phyloP scores from a whole-genome alignment of 1,140 invertebrate genomes.

The Drosophila malerkotliana region DNA sequence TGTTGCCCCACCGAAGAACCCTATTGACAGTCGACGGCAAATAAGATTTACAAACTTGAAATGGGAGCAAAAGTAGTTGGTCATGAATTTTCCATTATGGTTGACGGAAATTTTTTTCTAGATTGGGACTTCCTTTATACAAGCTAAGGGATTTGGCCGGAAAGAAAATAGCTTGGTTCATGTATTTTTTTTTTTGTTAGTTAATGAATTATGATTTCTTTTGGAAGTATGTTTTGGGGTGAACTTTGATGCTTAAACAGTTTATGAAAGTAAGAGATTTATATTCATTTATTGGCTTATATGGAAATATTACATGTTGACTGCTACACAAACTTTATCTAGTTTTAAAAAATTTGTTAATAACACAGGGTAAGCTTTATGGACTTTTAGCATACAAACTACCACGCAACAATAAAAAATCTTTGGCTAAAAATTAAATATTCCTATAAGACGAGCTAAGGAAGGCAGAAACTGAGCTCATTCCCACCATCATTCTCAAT shows the following conservation, averaged over 20 bases:
- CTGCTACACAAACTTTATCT: no score
- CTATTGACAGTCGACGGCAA: slow-evolving; percentile 56
- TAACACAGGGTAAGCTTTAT: no score
- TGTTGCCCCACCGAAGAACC: slow-evolving; percentile 41
- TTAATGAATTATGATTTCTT: background rate
- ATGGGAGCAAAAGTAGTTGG: slow-evolving; percentile 28
- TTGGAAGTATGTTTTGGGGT: background rate
- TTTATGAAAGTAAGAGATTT: no score
- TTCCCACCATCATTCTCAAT: slow-evolving; percentile 23
- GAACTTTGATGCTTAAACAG: no score
- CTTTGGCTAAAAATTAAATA: background rate
- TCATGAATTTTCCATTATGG: slow-evolving; percentile 60
- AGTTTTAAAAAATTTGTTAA: no score
- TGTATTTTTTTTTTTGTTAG: background rate
- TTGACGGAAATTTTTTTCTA: slow-evolving; percentile 42
- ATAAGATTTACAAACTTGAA: slow-evolving; percentile 62
- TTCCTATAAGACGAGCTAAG: background rate
- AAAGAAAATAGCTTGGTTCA: background rate
- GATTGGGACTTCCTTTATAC: background rate
- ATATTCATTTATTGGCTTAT: no score
- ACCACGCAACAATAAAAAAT: background rate
- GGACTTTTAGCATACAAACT: background rate
- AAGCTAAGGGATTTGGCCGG: background rate
- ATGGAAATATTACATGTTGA: no score
- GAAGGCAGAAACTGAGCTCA: slow-evolving; percentile 14